Conservation (phyloP, 2,113 vertebrate genomes). For the Tragulus kanchil region DNA sequence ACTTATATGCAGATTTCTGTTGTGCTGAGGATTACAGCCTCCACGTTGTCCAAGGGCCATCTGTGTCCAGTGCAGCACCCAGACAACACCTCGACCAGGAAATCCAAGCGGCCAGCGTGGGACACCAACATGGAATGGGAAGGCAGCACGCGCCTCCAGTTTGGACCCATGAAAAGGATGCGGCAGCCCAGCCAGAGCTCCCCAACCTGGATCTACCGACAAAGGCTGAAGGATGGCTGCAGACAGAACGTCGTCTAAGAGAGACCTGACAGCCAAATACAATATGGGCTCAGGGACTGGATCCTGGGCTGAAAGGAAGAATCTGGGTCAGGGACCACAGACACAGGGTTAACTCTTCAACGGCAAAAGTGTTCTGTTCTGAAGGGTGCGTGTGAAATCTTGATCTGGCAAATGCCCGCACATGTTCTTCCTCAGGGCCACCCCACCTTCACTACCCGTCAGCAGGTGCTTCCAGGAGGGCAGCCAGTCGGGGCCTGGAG, state of each 20-base stretch:
- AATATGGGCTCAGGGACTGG: rapidly evolving
- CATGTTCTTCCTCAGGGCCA: rapidly evolving
- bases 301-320: neutral
- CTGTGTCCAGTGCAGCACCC: neutral
- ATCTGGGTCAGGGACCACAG: neutral
- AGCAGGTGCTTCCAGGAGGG: neutral
- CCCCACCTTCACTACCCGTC: neutral
- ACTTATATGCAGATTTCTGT: neutral
- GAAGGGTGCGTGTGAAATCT: neutral
- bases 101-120: neutral
- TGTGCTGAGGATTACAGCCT: neutral
- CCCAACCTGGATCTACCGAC: neutral
- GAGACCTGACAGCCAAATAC: neutral
- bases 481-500: neutral
- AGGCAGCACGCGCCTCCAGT: neutral
- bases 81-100: neutral
- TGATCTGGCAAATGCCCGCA: neutral
- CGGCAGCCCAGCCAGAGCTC: neutral
- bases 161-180: neutral
- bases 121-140: rapidly evolving
- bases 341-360: too few species aligned
- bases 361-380: neutral
- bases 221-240: neutral
- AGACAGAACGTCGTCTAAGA: neutral
- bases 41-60: neutral